Base-by-base conservation (phyloP, 2,797 vertebrate species). In the Benthosema pterotum region DNA sequence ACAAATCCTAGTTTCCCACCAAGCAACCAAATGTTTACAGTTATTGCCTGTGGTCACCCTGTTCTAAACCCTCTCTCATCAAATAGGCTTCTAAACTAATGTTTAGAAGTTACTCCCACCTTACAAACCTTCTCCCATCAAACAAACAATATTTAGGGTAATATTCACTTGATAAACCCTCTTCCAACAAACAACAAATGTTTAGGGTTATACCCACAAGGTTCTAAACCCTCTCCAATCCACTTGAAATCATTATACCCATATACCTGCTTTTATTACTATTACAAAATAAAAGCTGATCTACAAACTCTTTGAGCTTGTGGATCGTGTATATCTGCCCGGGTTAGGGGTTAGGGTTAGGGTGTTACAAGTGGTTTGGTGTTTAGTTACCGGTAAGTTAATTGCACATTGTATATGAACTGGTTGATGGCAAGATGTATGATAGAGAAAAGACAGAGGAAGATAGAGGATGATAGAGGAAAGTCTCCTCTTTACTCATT, bases 1-100 rank as follows among this genome's bases (percentile, higher is more conserved):
- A 78, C 68, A 74, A 80, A 86, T 83, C 83, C 62, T n/a, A 14
- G 1, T 56, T 22, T 69, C 57, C 77, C 74, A 85, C 66, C 80
- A 82, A 65, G 55, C 15, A 57, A 66, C 65, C 59, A 22, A 16
- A 9, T 42, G 28, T 14, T 25, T 22, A 64, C 78, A 79, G 69
- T 82, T 72, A 67, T 9, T 8, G 6, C 32, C n/a, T n/a, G n/a
- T n/a, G n/a, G n/a, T n/a, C 32, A 38, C 32, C 32, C 7, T 7
- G 7, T 38, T 8, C 32, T 9, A 38, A 38, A 38, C 32, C 32
- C 7, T 38, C 5, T 9, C 57, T 15, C 47, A 60, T 55, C 48
- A 47, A 69, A 25, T 5, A n/a, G n/a, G n/a, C n/a, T 65, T 74
- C 38, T 60, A 70, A 43, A 54, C 42, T 5, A 25, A 25, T 25